Evolutionary conservation across 2,797 vertebrate species (phyloP).

Genomic region (Enteromius fasciolatus): DNA sequence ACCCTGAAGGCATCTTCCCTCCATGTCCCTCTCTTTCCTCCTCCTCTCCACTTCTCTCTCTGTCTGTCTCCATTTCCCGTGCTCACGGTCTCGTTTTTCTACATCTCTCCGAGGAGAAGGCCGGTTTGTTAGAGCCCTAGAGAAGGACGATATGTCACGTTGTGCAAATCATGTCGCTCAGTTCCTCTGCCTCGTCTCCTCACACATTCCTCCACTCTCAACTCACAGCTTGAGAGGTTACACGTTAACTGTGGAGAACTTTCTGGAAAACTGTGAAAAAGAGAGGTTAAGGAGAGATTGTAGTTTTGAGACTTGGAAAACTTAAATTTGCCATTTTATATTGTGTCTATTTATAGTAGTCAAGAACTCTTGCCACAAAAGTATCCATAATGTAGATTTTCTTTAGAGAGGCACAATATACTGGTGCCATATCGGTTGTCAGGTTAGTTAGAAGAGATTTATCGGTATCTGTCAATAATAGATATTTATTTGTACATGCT

Average conservation of each 20-base stretch:
- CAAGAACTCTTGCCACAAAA: neutral
- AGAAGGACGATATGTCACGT: constrained; percentile 47
- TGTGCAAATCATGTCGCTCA: constrained; percentile 51
- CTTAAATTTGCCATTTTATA: neutral
- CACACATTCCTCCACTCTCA: constrained; percentile 22
- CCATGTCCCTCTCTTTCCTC: constrained; percentile 45
- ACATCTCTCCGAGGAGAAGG: constrained; percentile 20
- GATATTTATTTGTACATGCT: neutral
- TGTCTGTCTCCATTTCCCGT: constrained; percentile 1
- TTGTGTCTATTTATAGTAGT: neutral
- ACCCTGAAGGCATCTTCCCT: constrained; percentile 58
- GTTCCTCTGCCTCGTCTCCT: constrained; percentile 30
- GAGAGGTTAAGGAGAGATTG: neutral
- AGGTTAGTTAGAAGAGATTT: neutral
- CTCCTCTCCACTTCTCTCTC: constrained; percentile 4
- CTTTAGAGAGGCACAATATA: neutral
- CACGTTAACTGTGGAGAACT: constrained; percentile 9
- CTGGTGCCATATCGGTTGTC: neutral
- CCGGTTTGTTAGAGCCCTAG: constrained; percentile 29
- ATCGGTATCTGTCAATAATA: neutral
- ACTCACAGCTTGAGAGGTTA: constrained; percentile 28
- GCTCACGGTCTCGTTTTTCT: constrained; percentile 16
- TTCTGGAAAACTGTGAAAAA: constrained; percentile 29
- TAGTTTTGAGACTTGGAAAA: neutral
- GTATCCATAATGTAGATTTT: neutral